Evolutionary conservation across 2,888 invertebrate species (phyloP), one percentile per base, ranked within the genome.

Genomic region (Oscheius myriophilus): DNA sequence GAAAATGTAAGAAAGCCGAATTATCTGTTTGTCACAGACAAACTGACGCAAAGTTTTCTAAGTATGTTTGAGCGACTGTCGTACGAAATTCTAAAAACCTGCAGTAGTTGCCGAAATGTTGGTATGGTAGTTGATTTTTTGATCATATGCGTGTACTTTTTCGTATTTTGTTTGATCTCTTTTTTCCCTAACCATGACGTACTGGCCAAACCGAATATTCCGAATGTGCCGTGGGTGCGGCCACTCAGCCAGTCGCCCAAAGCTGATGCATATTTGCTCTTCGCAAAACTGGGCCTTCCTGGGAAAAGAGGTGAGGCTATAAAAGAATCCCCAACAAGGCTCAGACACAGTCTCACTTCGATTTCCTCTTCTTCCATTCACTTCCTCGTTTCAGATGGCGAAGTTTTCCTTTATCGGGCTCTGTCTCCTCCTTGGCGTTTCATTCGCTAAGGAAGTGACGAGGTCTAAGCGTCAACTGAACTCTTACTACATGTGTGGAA

Each of bases 401-500:
- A 45, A 26, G n/a, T 1, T 18, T 18, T 21, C 45, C 26, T 6
- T 49, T 23, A 18, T 18, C 16, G 9, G 52, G 18, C 42, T 63
- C 21, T 49, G 21, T 25, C 14, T 53, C n/a, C 41, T 66, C 11
- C 23, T 57, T n/a, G 66, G 23, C 42, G 52, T 21, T 33, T 41
- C n/a, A 33, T 33, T 42, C 54, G 63, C 70, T n/a, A 76, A 76
- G 65, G 72, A 72, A 46, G n/a, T 73, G 54, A 66, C 61, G 12
- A 42, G 79, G 18, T 71, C 75, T n/a, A 79, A 79, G 57, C 55
- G 79, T 39, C 79, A 79, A 42, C 33, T 74, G 23, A 70, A 67
- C 25, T 73, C 75, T 6, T 75, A 75, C 59, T 79, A 79, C 51
- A 72, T 76, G 71, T 79, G 79, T 59, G 75, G 75, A 57, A 73